Conservation (phyloP, 2,797 vertebrate species). For the Chaetodon trifasciatus region DNA sequence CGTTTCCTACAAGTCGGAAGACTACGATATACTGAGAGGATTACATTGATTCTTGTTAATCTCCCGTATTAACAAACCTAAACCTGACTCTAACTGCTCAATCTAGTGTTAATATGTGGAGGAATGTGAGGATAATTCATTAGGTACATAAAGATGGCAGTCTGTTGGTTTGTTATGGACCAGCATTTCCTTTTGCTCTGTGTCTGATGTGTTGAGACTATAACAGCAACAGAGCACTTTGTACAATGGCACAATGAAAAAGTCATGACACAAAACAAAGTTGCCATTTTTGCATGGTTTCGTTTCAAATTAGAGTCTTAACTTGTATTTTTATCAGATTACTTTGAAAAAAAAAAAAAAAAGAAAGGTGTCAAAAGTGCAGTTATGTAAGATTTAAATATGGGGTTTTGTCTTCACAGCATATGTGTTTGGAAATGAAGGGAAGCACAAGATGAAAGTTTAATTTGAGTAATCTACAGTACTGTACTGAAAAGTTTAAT, state of each 20-base stretch:
- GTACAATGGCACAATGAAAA: constrained; percentile 13
- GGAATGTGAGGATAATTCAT: constrained; percentile 49
- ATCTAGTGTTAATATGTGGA: constrained; percentile 16
- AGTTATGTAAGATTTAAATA: background rate
- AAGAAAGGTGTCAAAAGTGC: background rate
- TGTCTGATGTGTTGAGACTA: constrained; percentile 47
- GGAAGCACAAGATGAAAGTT: background rate
- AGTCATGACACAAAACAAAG: constrained; percentile 7
- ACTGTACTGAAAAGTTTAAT: constrained; percentile 3
- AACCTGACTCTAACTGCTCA: constrained; percentile 34
- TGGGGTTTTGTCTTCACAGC: background rate
- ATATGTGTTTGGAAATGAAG: background rate
- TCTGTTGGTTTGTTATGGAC: constrained; percentile 54
- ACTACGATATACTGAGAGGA: constrained; percentile 8
- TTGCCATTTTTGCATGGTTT: background rate
- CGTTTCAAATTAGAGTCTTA: background rate
- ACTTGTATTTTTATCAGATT: background rate
- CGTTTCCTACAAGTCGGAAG: constrained; percentile 10
- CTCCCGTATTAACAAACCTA: constrained; percentile 34
- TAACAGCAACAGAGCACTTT: constrained; percentile 33
- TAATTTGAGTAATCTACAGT: background rate
- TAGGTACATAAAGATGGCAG: constrained; percentile 43
- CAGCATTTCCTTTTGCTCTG: constrained; percentile 42
- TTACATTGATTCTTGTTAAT: constrained; percentile 24
- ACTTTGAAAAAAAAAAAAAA: background rate